Base-by-base conservation (phyloP, 2,113 vertebrate species). In the Epinephelus lanceolatus region DNA sequence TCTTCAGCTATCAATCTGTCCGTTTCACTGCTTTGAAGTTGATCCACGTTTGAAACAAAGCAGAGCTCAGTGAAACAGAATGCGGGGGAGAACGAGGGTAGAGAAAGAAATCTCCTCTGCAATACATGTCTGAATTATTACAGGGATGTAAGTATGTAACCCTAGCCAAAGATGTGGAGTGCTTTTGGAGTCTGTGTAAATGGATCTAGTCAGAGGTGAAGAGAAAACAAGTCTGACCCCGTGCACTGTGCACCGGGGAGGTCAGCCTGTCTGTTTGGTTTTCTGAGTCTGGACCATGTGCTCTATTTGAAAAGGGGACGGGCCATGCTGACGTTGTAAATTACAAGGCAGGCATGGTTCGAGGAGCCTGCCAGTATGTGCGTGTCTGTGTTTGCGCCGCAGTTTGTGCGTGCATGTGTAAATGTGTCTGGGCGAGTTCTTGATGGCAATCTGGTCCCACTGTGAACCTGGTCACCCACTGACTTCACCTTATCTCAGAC, bases 61-160 rank as follows among this genome's bases (percentile, higher is more conserved):
- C 83, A 86, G 91, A 84, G 76, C 74, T 91, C 83, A 60, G 45
- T 83, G 85, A 83, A 92, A 91, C 79, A 88, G 88, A 92, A 90
- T 68, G 42, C 72, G 91, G 89, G 86, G 92, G 90, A 89, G 85
- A 78, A 85, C 68, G 30, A 68, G 66, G 75, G 30, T 33, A 70
- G 79, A 67, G 60, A 85, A 68, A 85, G 80, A 88, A 91, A 88
- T 80, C 88, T 81, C 87, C 80, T 85, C 42, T 90, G 83, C 87
- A 91, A 91, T 94, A 88, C 88, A 87, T 91, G 84, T 90, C 86
- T 95, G 91, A 94, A 92, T 95, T 95, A 95, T 95, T 92, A 92
- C 84, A 66, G 88, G 88, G 88, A 94, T 88, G 78, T 92, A 91
- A 90, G 92, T 75, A 88, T 90, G 94, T 93, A 95, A 95, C 92